Evolutionary conservation across 2,797 vertebrate genomes (phyloP), one percentile per base, ranked within the genome.

Genomic region (Rhincodon typus): DNA sequence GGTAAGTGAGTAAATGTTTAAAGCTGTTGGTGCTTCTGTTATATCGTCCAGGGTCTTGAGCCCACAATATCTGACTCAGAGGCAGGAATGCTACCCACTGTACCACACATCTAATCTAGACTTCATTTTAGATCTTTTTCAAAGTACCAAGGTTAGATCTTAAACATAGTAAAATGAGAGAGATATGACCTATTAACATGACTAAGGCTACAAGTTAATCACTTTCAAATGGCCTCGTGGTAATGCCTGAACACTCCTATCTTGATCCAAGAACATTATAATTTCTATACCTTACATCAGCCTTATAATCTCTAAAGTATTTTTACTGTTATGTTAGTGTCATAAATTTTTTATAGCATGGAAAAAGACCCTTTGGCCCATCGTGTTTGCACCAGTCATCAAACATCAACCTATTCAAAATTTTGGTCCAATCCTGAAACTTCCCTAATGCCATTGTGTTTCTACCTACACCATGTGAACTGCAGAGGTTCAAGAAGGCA

Each of bases 1-100:
- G 0, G 98, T 98, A 97, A 98, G 97, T 97, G 96, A 19, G 53
- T 1, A 67, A 91, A 38, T 34, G 19, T 38, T 34, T 42, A 3
- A 88, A 69, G 57, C n/a, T 42, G 13, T 2, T 50, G 53, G 34
- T 1, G 30, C 74, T 77, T 21, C 72, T 74, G 27, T 10, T 30
- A 50, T 15, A 12, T 79, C 3, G 13, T 15, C 12, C 17, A 13
- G 69, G 34, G 34, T 4, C 10, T 38, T 34, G 72, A 38, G 38
- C 17, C n/a, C 15, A 82, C n/a, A 42, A 4, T n/a, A 10, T 79
- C 34, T 79, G 74, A n/a, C 13, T n/a, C 10, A 77, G 34, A 34
- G 74, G 4, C 12, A 15, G 3, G 34, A 15, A 2, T 34, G 74
- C n/a, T n/a, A n/a, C n/a, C n/a, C n/a, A n/a, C n/a, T n/a, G n/a